Conservation (phyloP, 1,140 invertebrate species). For the Oryzaephilus surinamensis region DNA sequence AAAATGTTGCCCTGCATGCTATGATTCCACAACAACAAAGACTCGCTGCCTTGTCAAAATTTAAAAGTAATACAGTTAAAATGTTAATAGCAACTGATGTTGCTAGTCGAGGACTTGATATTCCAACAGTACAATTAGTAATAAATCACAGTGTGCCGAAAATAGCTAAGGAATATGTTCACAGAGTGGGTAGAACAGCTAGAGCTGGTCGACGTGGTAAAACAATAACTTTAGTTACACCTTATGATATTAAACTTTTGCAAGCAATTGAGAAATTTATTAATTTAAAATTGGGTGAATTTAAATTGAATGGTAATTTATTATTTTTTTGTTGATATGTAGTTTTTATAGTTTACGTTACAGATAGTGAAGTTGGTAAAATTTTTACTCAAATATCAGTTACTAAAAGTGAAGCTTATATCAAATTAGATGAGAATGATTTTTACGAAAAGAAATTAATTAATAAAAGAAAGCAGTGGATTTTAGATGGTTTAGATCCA, state of each 20-base stretch:
- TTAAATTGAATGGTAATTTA: slow-evolving; percentile 65
- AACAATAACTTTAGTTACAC: slow-evolving; percentile 85
- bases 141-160: slow-evolving; percentile 90
- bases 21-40: slow-evolving; percentile 77
- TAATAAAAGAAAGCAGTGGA: slow-evolving; percentile 79
- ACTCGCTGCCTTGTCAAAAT: slow-evolving; percentile 64
- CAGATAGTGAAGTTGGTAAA: slow-evolving; percentile 71
- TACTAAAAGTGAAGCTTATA: slow-evolving; percentile 81
- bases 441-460: slow-evolving; percentile 82
- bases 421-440: slow-evolving; percentile 81
- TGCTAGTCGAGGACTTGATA: slow-evolving; percentile 84
- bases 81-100: slow-evolving; percentile 96
- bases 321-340: background rate
- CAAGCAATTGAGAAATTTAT: slow-evolving; percentile 79
- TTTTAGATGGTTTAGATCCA: slow-evolving; percentile 72
- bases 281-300: slow-evolving; percentile 75
- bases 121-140: slow-evolving; percentile 82
- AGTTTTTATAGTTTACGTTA: slow-evolving; percentile 17
- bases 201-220: slow-evolving; percentile 78
- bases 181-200: slow-evolving; percentile 93
- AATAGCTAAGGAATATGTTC: slow-evolving; percentile 88
- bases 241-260: slow-evolving; percentile 79
- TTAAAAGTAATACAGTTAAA: slow-evolving; percentile 73
- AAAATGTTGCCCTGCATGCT: slow-evolving; percentile 77
- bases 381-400: slow-evolving; percentile 89